Base-by-base conservation (phyloP, 1,140 invertebrate species). In the Hylaeus volcanicus region DNA sequence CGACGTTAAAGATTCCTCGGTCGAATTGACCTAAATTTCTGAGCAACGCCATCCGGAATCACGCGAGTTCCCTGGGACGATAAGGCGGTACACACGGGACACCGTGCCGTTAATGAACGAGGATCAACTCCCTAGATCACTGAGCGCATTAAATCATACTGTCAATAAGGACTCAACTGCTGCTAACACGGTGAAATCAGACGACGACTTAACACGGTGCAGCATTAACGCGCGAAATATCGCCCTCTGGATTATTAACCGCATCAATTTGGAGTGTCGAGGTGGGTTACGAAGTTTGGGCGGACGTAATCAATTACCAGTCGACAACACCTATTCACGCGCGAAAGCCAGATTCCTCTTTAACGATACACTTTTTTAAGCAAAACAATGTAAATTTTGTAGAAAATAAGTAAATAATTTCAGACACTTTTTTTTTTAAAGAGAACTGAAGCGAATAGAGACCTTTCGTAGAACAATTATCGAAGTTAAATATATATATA, bases 211-310 rank as follows among this genome's bases (percentile, higher is more conserved):
- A 68, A 68, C 65, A 68, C 8, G 45, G 45, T 37, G 65, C 45
- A 37, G 65, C 53, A 45, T 68, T 68, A 68, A 51, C 45, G 45
- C 45, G 65, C 65, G 65, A 68, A 37, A 51, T 68, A 68, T 68
- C 45, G 45, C n/a, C 45, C 45, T 8, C 43, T 37, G 65, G 65
- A 68, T 68, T 68, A 68, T 68, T 68, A 68, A 48, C 45, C n/a
- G 65, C 65, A 68, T 68, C 45, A 68, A 68, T 68, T 68, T 68
- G n/a, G 53, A 68, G 65, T 68, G 65, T 68, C 65, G 41, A 41
- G 5, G 26, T 12, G 41, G 39, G n/a, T 64, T 58, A 43, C 41
- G 15, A 26, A 56, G 39, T 72, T 43, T 14, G 14, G 39, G 9
- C 9, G 56, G 4, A 55, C 12, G 53, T 72, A 45, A 58, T 72